Evolutionary conservation across 2,888 invertebrate genomes (phyloP).

Genomic region (Ptychoptera contaminata): DNA sequence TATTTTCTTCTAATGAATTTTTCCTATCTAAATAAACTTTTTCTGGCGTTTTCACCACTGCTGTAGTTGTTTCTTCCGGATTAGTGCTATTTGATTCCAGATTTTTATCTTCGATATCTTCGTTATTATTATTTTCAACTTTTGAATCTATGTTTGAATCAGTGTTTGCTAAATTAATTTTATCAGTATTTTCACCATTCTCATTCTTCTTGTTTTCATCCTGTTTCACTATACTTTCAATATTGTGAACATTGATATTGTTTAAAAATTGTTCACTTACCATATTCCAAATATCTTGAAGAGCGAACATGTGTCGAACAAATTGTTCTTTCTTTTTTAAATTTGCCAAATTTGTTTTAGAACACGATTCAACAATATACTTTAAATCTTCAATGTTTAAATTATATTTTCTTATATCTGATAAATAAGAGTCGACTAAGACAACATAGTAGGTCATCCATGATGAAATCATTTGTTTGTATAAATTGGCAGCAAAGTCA

Average conservation of each 20-base stretch:
- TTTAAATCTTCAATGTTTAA: constrained; percentile 44
- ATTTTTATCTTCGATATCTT: constrained; percentile 14
- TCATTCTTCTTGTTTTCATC: constrained; percentile 5
- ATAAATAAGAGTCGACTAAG: constrained; percentile 68
- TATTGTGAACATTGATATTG: constrained; percentile 26
- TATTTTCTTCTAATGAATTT: not conserved
- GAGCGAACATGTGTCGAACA: constrained; percentile 41
- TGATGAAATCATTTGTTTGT: constrained; percentile 81
- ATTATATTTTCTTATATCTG: constrained; percentile 48
- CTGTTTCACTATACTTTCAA: constrained; percentile 17
- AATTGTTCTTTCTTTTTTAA: constrained; percentile 39
- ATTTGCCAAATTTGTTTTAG: constrained; percentile 34
- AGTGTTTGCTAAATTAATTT: constrained; percentile 19
- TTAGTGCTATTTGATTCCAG: constrained; percentile 15
- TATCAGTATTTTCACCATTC: constrained; percentile 11
- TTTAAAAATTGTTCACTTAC: constrained; percentile 40
- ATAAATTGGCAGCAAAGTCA: constrained; percentile 76
- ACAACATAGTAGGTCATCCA: constrained; percentile 82
- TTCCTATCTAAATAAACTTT: not conserved
- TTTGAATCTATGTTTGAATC: constrained; percentile 14
- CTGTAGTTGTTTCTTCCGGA: not conserved
- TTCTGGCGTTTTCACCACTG: not conserved
- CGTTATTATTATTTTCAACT: constrained; percentile 16
- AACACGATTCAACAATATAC: constrained; percentile 44
- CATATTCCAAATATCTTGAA: constrained; percentile 45